Percentiles rank a stretch among this genome's conserved stretches.
These are phyloP conservation scores for Apocrypta bakeri DNA, from an alignment of 1,140 invertebrate species.

Conservation along the genomic window DNA sequence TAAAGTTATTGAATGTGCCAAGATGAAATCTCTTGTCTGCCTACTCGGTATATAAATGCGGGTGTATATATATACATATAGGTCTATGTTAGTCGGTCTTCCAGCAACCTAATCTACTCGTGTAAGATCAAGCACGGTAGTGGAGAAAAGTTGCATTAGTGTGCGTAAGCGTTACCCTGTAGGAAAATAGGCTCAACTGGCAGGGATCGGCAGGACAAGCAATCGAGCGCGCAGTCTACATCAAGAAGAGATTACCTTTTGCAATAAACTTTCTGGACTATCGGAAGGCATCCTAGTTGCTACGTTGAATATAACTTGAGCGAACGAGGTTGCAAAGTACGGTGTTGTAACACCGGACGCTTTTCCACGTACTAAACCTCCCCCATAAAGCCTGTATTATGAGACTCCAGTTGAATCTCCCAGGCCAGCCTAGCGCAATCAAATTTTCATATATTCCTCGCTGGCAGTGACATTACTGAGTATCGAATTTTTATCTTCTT, in stretches of 20 bases:
- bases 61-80: too few species aligned
- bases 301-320: conserved; percentile 93
- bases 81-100: too few species aligned
- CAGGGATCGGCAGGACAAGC: too few species aligned
- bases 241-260: conserved; percentile 92
- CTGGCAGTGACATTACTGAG: conserved; percentile 84
- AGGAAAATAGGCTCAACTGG: too few species aligned
- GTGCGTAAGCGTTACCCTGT: too few species aligned
- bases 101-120: too few species aligned
- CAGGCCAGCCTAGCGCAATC: conserved; percentile 94
- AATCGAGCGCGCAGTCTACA: too few species aligned
- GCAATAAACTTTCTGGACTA: conserved; percentile 88
- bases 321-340: conserved; percentile 95
- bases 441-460: conserved; percentile 95
- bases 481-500: conserved; percentile 97
- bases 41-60: too few species aligned
- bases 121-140: too few species aligned
- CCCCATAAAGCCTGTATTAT: conserved; percentile 98
- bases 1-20: too few species aligned
- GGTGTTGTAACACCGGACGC: conserved; percentile 94
- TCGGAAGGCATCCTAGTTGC: conserved; percentile 97
- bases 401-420: conserved; percentile 96
- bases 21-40: too few species aligned
- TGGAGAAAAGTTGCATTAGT: too few species aligned
- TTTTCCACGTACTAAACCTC: conserved; percentile 92